phyloP scores from a whole-genome alignment of 2,888 invertebrate genomes.

The Timema cristinae region DNA sequence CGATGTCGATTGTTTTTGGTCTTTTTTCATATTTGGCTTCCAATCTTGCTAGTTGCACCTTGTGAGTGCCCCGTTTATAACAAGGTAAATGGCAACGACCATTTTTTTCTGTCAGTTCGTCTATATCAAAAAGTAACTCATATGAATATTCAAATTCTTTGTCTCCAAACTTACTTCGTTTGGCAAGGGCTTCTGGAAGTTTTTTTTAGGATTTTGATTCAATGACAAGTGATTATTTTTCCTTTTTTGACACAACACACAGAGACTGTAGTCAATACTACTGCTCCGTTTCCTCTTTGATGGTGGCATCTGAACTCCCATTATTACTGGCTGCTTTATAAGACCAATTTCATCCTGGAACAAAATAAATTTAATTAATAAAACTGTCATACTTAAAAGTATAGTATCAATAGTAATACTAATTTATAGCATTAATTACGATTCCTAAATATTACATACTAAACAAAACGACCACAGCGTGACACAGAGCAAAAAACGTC shows the following conservation, averaged over 20 bases:
- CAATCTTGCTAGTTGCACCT: not conserved
- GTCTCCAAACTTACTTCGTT: not conserved
- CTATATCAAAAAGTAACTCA: not conserved
- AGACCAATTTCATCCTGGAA: not conserved
- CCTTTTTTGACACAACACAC: conserved; percentile 10
- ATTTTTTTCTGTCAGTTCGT: not conserved
- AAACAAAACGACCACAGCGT: too few relatives aligned
- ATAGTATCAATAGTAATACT: too few relatives aligned
- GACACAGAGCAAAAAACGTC: too few relatives aligned
- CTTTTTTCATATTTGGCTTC: not conserved
- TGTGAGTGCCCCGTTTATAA: conserved; percentile 12
- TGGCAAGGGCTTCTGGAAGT: conserved; percentile 3
- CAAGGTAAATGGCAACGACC: conserved; percentile 2
- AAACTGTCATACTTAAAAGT: too few relatives aligned
- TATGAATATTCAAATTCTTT: not conserved
- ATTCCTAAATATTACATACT: too few relatives aligned
- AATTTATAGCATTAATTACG: too few relatives aligned
- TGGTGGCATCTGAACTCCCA: conserved; percentile 2
- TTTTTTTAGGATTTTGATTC: not conserved
- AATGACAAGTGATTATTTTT: not conserved
- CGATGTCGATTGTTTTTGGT: not conserved
- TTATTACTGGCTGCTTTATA: not conserved
- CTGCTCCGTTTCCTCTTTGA: not conserved
- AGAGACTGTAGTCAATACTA: conserved; percentile 14
- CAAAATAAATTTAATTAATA: not conserved